Conservation (phyloP, 2,113 vertebrate genomes). For the Telmatochromis brachygnathus region DNA sequence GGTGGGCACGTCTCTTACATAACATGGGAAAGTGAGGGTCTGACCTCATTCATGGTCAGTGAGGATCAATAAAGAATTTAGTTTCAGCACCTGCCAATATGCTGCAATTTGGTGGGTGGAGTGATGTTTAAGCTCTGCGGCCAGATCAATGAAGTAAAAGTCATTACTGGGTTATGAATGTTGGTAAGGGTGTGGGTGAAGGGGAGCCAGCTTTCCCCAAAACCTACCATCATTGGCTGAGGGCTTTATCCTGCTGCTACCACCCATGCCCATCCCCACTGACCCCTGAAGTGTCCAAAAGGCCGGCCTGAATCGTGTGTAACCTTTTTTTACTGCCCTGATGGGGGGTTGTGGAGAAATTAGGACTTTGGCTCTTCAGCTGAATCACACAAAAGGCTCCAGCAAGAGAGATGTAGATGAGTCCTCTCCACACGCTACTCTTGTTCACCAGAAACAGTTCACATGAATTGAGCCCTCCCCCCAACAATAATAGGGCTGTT, state of each 20-base stretch:
- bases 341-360: slow-evolving; percentile 18
- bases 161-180: slow-evolving; percentile 65
- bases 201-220: slow-evolving; percentile 18
- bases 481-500: neutral
- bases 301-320: slow-evolving; percentile 46
- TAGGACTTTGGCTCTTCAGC: neutral
- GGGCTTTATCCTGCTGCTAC: neutral
- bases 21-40: slow-evolving; percentile 32
- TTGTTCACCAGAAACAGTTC: neutral
- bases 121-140: slow-evolving; percentile 20
- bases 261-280: slow-evolving; percentile 54
- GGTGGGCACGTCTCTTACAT: slow-evolving; percentile 18
- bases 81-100: slow-evolving; percentile 47
- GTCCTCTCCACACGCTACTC: neutral
- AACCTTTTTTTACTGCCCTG: slow-evolving; percentile 54
- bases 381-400: slow-evolving; percentile 24
- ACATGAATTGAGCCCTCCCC: neutral
- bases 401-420: neutral
- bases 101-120: slow-evolving; percentile 28
- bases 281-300: slow-evolving; percentile 61
- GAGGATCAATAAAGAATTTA: slow-evolving; percentile 30
- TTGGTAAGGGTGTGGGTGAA: slow-evolving; percentile 13
- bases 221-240: slow-evolving; percentile 32
- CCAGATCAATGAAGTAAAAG: slow-evolving; percentile 65
- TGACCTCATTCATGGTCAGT: neutral